Base-by-base conservation (phyloP, 2,888 invertebrate species). In the Mythimna pallens region DNA sequence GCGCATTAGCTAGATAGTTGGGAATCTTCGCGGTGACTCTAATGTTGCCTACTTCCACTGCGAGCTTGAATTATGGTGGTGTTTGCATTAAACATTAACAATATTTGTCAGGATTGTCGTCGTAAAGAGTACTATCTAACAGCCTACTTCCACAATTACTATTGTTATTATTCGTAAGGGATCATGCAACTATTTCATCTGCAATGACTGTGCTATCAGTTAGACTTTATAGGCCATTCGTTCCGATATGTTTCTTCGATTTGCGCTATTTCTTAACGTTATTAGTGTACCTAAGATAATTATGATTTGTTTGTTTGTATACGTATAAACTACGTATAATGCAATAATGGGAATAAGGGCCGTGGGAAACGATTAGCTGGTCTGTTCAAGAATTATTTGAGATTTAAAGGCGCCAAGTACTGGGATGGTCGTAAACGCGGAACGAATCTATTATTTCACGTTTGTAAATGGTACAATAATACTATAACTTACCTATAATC, bases 1-100 rank as follows among this genome's bases (percentile, higher is more conserved):
- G 91, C 84, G 87, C 95, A 94, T 95, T 95, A 94, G 92, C 86
- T 84, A 89, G 91, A 91, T 91, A 85, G 90, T 88, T 86, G 87
- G 88, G 87, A 89, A 85, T 88, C 91, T 91, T 86, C 87, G 88
- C 78, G 82, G 87, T 90, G 80, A 64, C 81, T 89, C 69, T 88
- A 87, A 91, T 88, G 89, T 88, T 84, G 82, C 83, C 88, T 85
- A 86, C 86, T 88, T 88, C 82, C 76, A 75, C 80, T 88, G 84
- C 83, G 87, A 90, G 89, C 84, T 83, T 81, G 84, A 84, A 86
- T 85, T 85, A 81, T 83, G 84, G 89, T 73, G 68, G 71, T 64
- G 70, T 92, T 91, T 90, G 87, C 88, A 90, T 90, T 89, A 82
- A 86, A 82, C 77, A 82, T 84, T 73, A 68, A 71, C 61, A 70